Percentiles rank a stretch among this genome's conserved stretches.
Conservation (phyloP, 2,797 vertebrate genomes). For the Catostomus latipinnis region DNA sequence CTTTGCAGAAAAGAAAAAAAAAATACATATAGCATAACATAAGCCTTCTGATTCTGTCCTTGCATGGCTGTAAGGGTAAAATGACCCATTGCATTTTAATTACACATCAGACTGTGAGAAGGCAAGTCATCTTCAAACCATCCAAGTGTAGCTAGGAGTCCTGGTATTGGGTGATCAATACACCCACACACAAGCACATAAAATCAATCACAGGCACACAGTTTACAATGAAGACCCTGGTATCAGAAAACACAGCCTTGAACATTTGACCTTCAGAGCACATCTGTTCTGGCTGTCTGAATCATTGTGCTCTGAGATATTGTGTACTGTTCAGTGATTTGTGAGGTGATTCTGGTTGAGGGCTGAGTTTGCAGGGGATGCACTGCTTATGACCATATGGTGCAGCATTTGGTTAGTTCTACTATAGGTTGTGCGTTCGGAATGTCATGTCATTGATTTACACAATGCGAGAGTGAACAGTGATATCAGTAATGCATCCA, state of each 20-base stretch:
- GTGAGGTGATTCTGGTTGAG: slow-evolving; percentile 5
- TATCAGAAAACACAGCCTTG: not conserved
- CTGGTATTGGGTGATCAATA: slow-evolving; percentile 47
- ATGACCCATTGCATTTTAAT: slow-evolving; percentile 74
- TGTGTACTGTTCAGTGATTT: slow-evolving; percentile 3
- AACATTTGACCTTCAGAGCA: slow-evolving; percentile 6
- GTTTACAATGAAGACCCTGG: not conserved
- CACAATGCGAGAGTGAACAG: not conserved
- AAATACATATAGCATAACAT: not conserved
- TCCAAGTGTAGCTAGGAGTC: slow-evolving; percentile 45
- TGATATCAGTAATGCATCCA: not conserved
- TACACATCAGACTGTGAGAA: slow-evolving; percentile 64
- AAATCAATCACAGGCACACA: not conserved
- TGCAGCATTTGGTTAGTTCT: slow-evolving; percentile 39
- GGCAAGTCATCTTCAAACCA: slow-evolving; percentile 29
- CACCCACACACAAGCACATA: slow-evolving; percentile 22
- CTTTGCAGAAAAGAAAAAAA: too few relatives aligned
- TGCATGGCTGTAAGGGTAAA: slow-evolving; percentile 62
- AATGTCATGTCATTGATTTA: slow-evolving; percentile 16
- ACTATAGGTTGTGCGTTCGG: slow-evolving; percentile 20
- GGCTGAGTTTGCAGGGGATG: not conserved
- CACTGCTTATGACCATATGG: slow-evolving; percentile 53
- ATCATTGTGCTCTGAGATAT: slow-evolving; percentile 2
- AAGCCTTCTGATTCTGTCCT: slow-evolving; percentile 1
- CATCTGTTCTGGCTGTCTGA: not conserved